Percentiles rank a stretch among this genome's conserved stretches.
Evolutionary conservation across 2,888 invertebrate species (phyloP).

Genomic region (Rhabditoides inermis): DNA sequence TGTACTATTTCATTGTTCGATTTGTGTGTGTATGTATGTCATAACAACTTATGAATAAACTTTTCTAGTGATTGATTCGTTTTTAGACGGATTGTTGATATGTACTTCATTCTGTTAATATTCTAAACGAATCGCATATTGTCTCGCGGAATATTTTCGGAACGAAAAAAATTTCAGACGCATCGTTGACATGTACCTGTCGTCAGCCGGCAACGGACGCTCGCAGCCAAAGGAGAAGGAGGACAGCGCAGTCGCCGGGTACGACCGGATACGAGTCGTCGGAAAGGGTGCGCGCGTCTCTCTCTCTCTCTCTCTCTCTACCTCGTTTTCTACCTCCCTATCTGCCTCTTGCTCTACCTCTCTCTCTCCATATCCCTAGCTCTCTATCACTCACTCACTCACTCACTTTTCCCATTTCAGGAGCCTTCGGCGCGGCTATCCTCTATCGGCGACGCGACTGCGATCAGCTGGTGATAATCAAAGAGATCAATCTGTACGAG

Average conservation of each 20-base stretch:
- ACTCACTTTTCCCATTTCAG: conserved; percentile 44
- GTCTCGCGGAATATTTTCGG: not conserved
- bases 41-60: too few relatives aligned
- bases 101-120: conserved; percentile 1
- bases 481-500: conserved; percentile 68
- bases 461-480: conserved; percentile 65
- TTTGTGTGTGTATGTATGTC: too few relatives aligned
- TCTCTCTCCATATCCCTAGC: conserved; percentile 2
- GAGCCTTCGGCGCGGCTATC: conserved; percentile 68
- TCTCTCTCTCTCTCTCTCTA: not conserved
- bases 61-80: too few relatives aligned
- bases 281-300: conserved; percentile 61
- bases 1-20: too few relatives aligned
- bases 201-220: conserved; percentile 10
- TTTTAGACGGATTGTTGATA: too few relatives aligned
- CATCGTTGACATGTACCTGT: conserved; percentile 36
- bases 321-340: not conserved
- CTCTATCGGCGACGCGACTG: conserved; percentile 64
- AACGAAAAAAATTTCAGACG: conserved; percentile 12
- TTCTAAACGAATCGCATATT: conserved; percentile 4
- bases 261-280: conserved; percentile 62
- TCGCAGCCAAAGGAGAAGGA: conserved; percentile 7
- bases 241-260: conserved; percentile 51
- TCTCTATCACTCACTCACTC: not conserved
- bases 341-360: not conserved